A percentile compares a stretch with the other conserved stretches of the same genome.
Conservation (phyloP, 2,888 invertebrate species). For the Morinoia aosen region DNA sequence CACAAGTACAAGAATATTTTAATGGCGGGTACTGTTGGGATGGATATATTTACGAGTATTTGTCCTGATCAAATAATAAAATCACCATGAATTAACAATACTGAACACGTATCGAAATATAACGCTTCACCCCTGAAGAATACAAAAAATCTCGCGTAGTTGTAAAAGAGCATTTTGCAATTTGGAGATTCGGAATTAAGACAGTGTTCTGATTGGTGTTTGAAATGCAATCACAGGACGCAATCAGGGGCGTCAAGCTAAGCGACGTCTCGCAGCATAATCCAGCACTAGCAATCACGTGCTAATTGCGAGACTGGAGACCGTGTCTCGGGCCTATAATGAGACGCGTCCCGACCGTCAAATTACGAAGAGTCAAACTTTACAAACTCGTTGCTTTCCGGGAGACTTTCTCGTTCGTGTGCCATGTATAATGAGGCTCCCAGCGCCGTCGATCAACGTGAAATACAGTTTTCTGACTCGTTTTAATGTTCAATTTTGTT, state of each 20-base stretch:
- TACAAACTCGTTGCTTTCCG: not conserved
- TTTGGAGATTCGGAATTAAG: not conserved
- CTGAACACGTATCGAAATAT: too few species aligned
- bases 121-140: too few species aligned
- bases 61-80: too few species aligned
- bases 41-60: too few species aligned
- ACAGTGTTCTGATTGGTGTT: not conserved
- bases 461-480: too few species aligned
- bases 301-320: not conserved
- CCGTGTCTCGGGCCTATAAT: not conserved
- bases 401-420: not conserved
- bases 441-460: not conserved
- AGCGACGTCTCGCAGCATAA: not conserved
- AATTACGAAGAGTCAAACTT: not conserved
- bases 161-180: not conserved
- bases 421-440: not conserved
- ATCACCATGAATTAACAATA: too few species aligned
- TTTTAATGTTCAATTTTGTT: not conserved
- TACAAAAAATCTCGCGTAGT: too few species aligned
- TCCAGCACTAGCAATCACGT: not conserved
- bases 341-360: not conserved
- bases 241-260: not conserved
- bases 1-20: too few species aligned
- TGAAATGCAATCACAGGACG: conserved; percentile 12
- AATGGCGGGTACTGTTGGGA: too few species aligned